Evolutionary conservation across 2,888 invertebrate species (phyloP).

Genomic region (Eulithis testata): DNA sequence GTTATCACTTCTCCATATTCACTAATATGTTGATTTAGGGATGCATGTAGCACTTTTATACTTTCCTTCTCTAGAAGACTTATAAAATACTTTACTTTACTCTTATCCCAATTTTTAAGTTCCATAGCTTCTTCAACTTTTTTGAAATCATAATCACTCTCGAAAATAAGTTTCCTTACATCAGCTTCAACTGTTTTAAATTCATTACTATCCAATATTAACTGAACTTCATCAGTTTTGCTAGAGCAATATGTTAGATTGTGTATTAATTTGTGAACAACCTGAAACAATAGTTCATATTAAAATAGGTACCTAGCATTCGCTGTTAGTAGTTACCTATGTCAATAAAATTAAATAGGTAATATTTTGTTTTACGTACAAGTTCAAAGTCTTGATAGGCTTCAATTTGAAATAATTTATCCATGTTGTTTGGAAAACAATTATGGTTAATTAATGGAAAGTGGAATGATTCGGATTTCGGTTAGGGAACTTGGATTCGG

Average conservation of each 20-base stretch:
- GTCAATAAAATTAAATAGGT: too few species aligned
- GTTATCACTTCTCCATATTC: conserved; percentile 55
- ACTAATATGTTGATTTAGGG: conserved; percentile 57
- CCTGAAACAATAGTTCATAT: conserved; percentile 47
- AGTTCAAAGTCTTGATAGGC: conserved; percentile 48
- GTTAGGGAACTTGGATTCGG: too few species aligned
- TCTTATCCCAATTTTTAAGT: conserved; percentile 48
- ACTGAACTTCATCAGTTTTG: conserved; percentile 4
- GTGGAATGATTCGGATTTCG: too few species aligned
- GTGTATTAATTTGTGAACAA: conserved; percentile 48
- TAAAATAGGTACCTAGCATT: too few species aligned
- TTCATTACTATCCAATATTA: conserved; percentile 1
- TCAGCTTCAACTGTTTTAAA: conserved; percentile 50
- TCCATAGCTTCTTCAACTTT: conserved; percentile 44
- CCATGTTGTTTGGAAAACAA: conserved; percentile 46
- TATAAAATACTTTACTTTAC: conserved; percentile 48
- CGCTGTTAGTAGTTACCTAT: too few species aligned
- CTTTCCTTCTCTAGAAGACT: conserved; percentile 50
- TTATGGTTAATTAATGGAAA: too few species aligned
- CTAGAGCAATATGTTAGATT: conserved; percentile 46
- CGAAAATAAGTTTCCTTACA: conserved; percentile 49
- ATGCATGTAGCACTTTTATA: conserved; percentile 52
- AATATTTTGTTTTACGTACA: conserved; percentile 45
- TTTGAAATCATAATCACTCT: conserved; percentile 50
- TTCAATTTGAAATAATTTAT: conserved; percentile 52